Conservation (phyloP, 2,888 invertebrate species). For the Mimumesa dahlbomi region DNA sequence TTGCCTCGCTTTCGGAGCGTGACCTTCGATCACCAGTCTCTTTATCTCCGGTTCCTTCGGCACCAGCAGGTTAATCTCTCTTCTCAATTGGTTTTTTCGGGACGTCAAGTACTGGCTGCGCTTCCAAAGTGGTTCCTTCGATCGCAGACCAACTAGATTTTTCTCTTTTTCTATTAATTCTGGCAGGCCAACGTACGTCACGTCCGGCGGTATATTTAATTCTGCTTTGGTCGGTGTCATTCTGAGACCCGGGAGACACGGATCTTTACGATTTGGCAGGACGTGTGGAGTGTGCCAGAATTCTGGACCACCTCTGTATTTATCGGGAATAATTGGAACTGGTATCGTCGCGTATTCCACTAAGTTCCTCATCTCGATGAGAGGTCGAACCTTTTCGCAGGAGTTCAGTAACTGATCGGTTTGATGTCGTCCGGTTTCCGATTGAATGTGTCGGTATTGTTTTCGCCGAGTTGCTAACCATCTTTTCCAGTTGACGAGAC, state of each 20-base stretch:
- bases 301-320: conserved; percentile 68
- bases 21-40: conserved; percentile 71
- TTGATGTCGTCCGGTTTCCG: conserved; percentile 45
- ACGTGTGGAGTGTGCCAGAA: conserved; percentile 64
- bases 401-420: conserved; percentile 63
- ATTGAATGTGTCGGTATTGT: conserved; percentile 44
- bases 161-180: conserved; percentile 63
- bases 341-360: conserved; percentile 78
- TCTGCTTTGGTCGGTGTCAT: conserved; percentile 51
- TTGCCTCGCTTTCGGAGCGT: neutral
- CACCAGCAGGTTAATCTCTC: conserved; percentile 64
- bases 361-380: conserved; percentile 60
- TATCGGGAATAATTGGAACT: conserved; percentile 61
- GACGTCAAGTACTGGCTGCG: conserved; percentile 65
- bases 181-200: conserved; percentile 62
- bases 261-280: conserved; percentile 44
- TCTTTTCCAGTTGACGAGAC: conserved; percentile 68
- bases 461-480: conserved; percentile 64
- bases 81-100: conserved; percentile 54
- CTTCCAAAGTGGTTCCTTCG: conserved; percentile 63
- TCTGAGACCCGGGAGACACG: conserved; percentile 53
- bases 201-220: conserved; percentile 41
- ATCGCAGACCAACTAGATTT: conserved; percentile 17
- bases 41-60: conserved; percentile 70
- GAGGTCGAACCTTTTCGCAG: conserved; percentile 58